A percentile compares a stretch with the other conserved stretches of the same genome.
Conservation (phyloP, 2,888 invertebrate species). For the Mesorhabditis spiculigera region DNA sequence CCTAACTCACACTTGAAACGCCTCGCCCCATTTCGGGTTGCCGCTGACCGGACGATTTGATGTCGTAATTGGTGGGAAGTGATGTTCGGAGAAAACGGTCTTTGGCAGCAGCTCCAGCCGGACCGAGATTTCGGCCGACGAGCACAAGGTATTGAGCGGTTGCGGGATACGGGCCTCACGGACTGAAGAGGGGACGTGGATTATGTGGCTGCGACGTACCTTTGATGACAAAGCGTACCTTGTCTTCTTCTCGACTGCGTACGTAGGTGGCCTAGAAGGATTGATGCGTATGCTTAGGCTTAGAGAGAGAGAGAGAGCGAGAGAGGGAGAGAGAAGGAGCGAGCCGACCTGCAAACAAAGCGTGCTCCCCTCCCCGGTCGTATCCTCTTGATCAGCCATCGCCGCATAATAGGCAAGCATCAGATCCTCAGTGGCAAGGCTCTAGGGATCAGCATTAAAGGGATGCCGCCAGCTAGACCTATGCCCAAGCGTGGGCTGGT, state of each 20-base stretch:
- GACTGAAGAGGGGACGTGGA: neutral
- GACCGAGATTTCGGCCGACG: neutral
- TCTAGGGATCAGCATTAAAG: neutral
- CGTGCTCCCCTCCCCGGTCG: conserved; percentile 1
- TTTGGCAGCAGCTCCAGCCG: neutral
- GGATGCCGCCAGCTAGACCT: too few species aligned
- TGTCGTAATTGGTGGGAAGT: neutral
- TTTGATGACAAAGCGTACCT: neutral
- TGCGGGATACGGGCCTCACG: neutral
- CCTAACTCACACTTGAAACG: neutral
- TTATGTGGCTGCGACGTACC: neutral
- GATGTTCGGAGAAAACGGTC: neutral
- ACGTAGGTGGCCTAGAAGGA: neutral
- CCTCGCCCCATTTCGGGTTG: neutral
- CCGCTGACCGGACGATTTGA: neutral
- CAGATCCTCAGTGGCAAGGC: neutral
- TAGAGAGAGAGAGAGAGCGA: too few species aligned
- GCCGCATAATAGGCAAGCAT: neutral
- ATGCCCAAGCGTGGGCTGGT: too few species aligned
- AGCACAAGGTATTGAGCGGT: neutral
- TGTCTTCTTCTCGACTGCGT: neutral
- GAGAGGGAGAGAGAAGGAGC: too few species aligned
- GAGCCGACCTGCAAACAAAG: neutral
- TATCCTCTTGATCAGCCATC: conserved; percentile 2
- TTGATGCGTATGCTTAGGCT: too few species aligned